Conservation (phyloP, 1,140 invertebrate species). For the Cotesia glomerata region DNA sequence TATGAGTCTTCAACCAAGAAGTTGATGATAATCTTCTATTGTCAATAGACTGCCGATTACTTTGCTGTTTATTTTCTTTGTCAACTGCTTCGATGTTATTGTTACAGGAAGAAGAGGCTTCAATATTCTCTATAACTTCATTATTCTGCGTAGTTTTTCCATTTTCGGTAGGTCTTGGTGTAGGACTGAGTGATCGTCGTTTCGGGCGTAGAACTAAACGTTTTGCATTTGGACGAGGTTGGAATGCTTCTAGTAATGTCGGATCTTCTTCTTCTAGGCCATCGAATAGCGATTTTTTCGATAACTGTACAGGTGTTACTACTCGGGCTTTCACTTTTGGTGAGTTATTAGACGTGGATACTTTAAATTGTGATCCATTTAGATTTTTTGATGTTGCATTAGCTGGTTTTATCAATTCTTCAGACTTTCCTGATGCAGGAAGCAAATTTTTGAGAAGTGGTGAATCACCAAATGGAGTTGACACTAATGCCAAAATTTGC, state of each 20-base stretch:
- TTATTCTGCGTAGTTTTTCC: constrained; percentile 28
- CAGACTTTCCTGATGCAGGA: constrained; percentile 68
- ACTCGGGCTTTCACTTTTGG: constrained; percentile 70
- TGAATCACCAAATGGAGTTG: constrained; percentile 80
- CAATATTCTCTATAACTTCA: constrained; percentile 1
- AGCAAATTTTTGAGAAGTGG: constrained; percentile 77
- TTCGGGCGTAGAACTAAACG: constrained; percentile 66
- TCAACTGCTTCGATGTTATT: constrained; percentile 32
- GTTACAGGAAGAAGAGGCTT: constrained; percentile 5
- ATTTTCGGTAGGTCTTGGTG: constrained; percentile 37
- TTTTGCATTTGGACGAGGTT: constrained; percentile 69
- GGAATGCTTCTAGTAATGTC: constrained; percentile 68
- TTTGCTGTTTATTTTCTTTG: constrained; percentile 52
- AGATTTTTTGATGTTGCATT: constrained; percentile 70
- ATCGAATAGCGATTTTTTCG: constrained; percentile 73
- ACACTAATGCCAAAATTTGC: constrained; percentile 72
- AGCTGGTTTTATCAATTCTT: constrained; percentile 76
- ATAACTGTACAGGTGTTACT: constrained; percentile 59
- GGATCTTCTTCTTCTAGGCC: constrained; percentile 74
- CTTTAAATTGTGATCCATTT: constrained; percentile 67
- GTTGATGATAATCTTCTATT: constrained; percentile 49
- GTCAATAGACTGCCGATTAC: constrained; percentile 24
- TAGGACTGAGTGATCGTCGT: constrained; percentile 30
- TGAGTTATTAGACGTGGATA: constrained; percentile 66
- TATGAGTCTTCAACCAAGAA: constrained; percentile 15